These are phyloP conservation scores for Tauraco hartlaubi DNA, from an alignment of 2,797 vertebrate genomes.

Conservation along the genomic window DNA sequence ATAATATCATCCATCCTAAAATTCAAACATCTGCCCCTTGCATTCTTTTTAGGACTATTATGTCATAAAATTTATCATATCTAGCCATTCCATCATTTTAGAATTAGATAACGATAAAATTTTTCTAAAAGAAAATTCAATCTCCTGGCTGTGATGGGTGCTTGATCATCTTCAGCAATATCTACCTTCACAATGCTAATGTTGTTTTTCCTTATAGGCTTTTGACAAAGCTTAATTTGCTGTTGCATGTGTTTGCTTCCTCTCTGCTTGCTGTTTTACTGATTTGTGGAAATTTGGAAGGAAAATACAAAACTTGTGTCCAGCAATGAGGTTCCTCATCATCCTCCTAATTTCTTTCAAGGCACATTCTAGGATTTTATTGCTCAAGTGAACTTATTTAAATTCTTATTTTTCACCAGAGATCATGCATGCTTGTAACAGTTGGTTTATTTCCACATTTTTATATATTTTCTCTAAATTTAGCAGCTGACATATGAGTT, in stretches of 20 bases:
- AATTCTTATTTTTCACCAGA: not conserved
- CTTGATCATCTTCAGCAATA: not conserved
- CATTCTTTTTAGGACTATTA: not conserved
- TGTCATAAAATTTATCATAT: not conserved
- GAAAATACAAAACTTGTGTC: not conserved
- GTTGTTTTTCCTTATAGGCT: not conserved
- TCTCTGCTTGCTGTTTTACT: not conserved
- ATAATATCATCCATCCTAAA: not conserved
- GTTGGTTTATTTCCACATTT: not conserved
- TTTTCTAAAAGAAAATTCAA: not conserved
- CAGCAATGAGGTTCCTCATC: not conserved
- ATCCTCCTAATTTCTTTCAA: not conserved
- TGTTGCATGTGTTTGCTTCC: not conserved
- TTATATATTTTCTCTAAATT: not conserved
- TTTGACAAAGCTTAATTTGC: not conserved
- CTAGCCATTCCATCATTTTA: not conserved
- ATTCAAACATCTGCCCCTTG: not conserved
- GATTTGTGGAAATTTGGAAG: not conserved
- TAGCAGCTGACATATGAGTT: not conserved
- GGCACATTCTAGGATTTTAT: not conserved
- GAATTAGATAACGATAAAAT: not conserved
- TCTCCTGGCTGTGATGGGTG: not conserved
- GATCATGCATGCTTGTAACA: not conserved
- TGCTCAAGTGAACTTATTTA: not conserved
- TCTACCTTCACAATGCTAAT: not conserved